Conservation (phyloP, 2,888 invertebrate genomes). For the Odontothrips loti region DNA sequence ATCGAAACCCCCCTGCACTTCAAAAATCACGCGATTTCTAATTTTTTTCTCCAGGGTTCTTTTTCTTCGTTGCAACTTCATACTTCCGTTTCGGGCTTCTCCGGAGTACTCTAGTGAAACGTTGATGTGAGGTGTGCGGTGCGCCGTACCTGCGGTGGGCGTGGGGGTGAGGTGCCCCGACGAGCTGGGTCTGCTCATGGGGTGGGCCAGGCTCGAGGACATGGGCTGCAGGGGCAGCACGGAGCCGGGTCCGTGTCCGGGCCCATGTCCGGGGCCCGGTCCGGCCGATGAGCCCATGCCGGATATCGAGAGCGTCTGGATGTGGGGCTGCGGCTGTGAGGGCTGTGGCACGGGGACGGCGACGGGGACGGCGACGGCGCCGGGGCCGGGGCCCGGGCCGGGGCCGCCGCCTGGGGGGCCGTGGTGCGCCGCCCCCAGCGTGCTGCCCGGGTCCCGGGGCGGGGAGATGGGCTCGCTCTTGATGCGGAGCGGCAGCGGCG, state of each 20-base stretch:
- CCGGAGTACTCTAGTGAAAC: too few relatives aligned
- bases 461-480: constrained; percentile 96
- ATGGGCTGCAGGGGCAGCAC: constrained; percentile 12
- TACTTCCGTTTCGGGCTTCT: too few relatives aligned
- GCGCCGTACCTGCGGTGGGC: neutral
- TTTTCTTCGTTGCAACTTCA: too few relatives aligned
- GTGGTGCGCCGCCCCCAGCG: constrained; percentile 45
- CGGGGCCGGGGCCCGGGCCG: neutral
- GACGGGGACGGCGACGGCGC: neutral
- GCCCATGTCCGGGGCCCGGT: neutral
- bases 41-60: too few relatives aligned
- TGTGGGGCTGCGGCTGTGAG: constrained; percentile 2
- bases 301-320: constrained; percentile 5
- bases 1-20: too few relatives aligned
- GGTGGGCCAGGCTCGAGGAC: neutral
- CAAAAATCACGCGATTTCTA: too few relatives aligned
- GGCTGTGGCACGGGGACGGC: neutral
- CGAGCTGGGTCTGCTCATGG: neutral
- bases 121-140: too few relatives aligned
- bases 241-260: neutral
- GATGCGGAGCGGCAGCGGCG: constrained; percentile 80
- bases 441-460: constrained; percentile 61
- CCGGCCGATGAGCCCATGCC: neutral
- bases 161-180: constrained; percentile 7
- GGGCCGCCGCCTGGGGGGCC: constrained; percentile 45